Evolutionary conservation across 53 echinoderm and acorn worm species (phyloP).

Genomic region (Mesocentrotus franciscanus): DNA sequence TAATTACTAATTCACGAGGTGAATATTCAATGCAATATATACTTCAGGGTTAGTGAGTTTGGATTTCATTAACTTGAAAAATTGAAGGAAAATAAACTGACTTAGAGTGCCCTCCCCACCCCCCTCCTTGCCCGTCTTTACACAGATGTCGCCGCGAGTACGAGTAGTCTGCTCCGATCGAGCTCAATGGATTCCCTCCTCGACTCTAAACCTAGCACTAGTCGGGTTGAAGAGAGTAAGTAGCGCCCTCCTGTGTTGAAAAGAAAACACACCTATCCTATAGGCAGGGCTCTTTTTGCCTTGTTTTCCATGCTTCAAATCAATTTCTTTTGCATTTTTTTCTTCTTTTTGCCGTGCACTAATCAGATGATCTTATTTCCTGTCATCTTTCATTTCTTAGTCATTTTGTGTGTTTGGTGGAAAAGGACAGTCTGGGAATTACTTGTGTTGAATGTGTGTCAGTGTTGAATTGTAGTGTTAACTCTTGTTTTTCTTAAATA

Average conservation of each 20-base stretch:
- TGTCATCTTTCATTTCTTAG: background rate
- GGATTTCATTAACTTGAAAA: background rate
- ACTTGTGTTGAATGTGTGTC: background rate
- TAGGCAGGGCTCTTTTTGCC: conserved; percentile 3
- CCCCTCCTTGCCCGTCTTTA: conserved; percentile 46
- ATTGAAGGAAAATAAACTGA: background rate
- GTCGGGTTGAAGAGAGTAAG: conserved; percentile 55
- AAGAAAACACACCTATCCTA: background rate
- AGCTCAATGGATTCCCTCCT: conserved; percentile 82
- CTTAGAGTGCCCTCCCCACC: background rate
- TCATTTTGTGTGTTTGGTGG: background rate
- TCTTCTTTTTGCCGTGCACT: background rate
- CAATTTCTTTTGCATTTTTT: conserved; percentile 6
- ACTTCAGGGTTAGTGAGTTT: background rate
- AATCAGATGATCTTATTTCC: background rate
- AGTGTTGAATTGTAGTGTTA: background rate
- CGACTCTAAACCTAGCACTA: conserved; percentile 66
- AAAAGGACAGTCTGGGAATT: background rate
- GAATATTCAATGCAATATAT: background rate
- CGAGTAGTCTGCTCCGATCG: conserved; percentile 81
- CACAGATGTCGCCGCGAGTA: conserved; percentile 89
- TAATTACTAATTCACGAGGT: background rate
- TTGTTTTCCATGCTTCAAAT: conserved; percentile 42
- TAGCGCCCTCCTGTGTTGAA: conserved; percentile 56
- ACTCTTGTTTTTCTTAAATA: too few species aligned